phyloP scores from a whole-genome alignment of 1,140 invertebrate species.

The Euborellia annulipes region DNA sequence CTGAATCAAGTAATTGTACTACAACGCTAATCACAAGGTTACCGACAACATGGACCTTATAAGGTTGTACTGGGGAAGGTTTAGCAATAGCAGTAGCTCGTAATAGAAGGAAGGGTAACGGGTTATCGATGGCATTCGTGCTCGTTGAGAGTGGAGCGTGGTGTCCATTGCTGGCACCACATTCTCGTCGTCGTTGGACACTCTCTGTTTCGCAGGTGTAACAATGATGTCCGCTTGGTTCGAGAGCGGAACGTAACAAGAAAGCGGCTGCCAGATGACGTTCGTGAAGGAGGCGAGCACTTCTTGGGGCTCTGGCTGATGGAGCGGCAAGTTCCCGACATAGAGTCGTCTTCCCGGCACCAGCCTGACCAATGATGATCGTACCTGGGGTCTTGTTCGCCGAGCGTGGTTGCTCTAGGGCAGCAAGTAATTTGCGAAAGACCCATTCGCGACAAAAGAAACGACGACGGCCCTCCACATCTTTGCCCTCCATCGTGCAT shows the following conservation, averaged over 20 bases:
- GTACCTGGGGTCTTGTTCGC: slow-evolving; percentile 64
- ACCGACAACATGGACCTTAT: too few relatives aligned
- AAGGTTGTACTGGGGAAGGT: slow-evolving; percentile 12
- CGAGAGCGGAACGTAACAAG: slow-evolving; percentile 15
- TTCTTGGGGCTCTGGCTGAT: slow-evolving; percentile 38
- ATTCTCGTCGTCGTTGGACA: slow-evolving; percentile 60
- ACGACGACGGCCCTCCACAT: slow-evolving; percentile 24
- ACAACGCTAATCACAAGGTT: background rate
- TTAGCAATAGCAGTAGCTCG: slow-evolving; percentile 35
- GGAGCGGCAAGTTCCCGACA: slow-evolving; percentile 71
- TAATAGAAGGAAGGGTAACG: too few relatives aligned
- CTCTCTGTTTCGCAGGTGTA: slow-evolving; percentile 49
- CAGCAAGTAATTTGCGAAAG: slow-evolving; percentile 83
- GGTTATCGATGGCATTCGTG: slow-evolving; percentile 24
- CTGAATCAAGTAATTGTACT: slow-evolving; percentile 34
- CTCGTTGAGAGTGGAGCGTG: slow-evolving; percentile 28
- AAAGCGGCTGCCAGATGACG: slow-evolving; percentile 69
- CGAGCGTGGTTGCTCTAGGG: slow-evolving; percentile 58
- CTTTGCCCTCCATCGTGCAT: too few relatives aligned
- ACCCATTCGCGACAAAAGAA: slow-evolving; percentile 85
- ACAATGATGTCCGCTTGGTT: slow-evolving; percentile 44
- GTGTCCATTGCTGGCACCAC: slow-evolving; percentile 59
- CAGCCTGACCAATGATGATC: slow-evolving; percentile 70
- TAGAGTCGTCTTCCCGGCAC: slow-evolving; percentile 72
- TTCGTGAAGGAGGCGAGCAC: slow-evolving; percentile 47